These are phyloP conservation scores for Melanotaenia maccullochi DNA, from an alignment of 2,797 vertebrate species.

Conservation along the genomic window DNA sequence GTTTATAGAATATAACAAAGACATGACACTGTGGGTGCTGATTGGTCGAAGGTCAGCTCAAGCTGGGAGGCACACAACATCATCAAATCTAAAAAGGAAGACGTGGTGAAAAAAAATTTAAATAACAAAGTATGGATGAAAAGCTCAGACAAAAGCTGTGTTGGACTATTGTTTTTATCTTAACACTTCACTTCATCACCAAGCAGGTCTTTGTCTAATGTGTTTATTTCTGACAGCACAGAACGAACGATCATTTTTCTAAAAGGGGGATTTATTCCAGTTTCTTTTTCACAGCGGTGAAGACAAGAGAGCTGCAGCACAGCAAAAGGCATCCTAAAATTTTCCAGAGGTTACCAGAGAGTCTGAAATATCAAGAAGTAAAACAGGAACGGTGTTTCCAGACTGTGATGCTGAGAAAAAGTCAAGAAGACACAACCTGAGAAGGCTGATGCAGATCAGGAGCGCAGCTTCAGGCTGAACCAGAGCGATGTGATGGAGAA, in stretches of 20 bases:
- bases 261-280: not conserved
- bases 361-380: not conserved
- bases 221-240: no score
- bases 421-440: no score
- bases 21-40: not conserved
- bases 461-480: not conserved
- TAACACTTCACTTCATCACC: no score
- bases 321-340: not conserved
- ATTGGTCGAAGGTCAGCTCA: not conserved
- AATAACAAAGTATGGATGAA: not conserved
- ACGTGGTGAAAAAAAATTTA: not conserved
- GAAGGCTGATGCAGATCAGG: not conserved
- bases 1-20: not conserved
- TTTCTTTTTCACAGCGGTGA: not conserved
- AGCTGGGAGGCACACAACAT: not conserved
- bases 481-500: not conserved
- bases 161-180: no score
- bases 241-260: no score
- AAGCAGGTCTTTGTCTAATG: no score
- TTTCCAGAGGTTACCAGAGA: not conserved
- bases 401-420: not conserved
- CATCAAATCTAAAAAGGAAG: not conserved
- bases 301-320: not conserved
- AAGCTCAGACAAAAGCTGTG: not conserved
- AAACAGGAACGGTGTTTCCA: not conserved